Percentiles rank a stretch among this genome's conserved stretches.
These are phyloP conservation scores for Halictus ligatus DNA, from an alignment of 2,888 invertebrate species.

Conservation along the genomic window DNA sequence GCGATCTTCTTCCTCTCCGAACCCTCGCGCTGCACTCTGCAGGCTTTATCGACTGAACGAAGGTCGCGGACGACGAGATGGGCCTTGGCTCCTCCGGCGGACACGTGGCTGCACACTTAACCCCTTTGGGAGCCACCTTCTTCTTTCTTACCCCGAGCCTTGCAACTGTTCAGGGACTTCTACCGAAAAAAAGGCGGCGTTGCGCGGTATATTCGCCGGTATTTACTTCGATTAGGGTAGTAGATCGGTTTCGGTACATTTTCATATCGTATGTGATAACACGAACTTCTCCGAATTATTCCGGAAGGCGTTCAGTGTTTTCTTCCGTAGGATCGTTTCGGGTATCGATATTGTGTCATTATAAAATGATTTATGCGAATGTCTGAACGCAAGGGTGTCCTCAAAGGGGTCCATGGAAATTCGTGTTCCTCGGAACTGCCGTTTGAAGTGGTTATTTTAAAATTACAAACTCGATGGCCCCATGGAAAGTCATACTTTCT, in stretches of 20 bases:
- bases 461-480: neutral
- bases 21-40: slow-evolving; percentile 8
- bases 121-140: neutral
- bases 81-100: slow-evolving; percentile 5
- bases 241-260: too few relatives aligned
- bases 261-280: too few relatives aligned
- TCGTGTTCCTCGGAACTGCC: neutral
- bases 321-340: neutral
- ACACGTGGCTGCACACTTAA: slow-evolving; percentile 4
- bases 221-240: neutral
- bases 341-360: neutral
- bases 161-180: neutral
- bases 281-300: too few relatives aligned
- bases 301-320: neutral
- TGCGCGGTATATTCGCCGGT: neutral
- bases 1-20: neutral
- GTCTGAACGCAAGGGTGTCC: neutral
- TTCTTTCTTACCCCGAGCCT: neutral
- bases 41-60: slow-evolving; percentile 14
- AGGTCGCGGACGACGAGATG: slow-evolving; percentile 21
- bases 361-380: neutral
- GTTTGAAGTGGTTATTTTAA: neutral
- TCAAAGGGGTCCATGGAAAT: neutral
- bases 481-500: neutral
- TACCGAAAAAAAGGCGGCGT: neutral